Evolutionary conservation across 1,140 invertebrate genomes (phyloP).

Genomic region (Hetaerina americana): DNA sequence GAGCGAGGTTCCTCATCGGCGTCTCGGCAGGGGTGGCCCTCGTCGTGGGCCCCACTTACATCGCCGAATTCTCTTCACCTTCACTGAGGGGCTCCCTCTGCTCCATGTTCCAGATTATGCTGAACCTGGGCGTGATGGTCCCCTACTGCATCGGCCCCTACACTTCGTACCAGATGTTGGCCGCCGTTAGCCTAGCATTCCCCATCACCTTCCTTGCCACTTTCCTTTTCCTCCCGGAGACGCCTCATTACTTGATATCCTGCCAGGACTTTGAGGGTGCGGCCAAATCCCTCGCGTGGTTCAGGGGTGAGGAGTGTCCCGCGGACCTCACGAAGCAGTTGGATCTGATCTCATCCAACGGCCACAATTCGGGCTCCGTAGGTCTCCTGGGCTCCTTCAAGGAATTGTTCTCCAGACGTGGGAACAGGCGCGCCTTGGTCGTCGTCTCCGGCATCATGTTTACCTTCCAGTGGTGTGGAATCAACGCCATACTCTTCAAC

Average conservation of each 20-base stretch:
- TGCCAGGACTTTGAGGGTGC: conserved; percentile 27
- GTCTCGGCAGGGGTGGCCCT: conserved; percentile 27
- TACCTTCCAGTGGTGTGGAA: conserved; percentile 32
- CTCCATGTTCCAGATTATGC: conserved; percentile 23
- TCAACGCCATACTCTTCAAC: conserved; percentile 35
- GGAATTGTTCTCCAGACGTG: conserved; percentile 16
- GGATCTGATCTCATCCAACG: conserved; percentile 28
- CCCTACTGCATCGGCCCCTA: conserved; percentile 27
- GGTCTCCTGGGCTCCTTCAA: conserved; percentile 13
- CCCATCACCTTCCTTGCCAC: conserved; percentile 25
- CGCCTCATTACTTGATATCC: conserved; percentile 22
- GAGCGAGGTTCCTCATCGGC: conserved; percentile 16
- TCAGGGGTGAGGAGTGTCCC: conserved; percentile 29
- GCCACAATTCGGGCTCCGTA: conserved; percentile 22
- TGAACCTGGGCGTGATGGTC: conserved; percentile 31
- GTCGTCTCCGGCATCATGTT: conserved; percentile 30
- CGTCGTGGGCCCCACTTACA: conserved; percentile 28
- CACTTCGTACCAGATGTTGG: conserved; percentile 25
- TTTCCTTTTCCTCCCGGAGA: conserved; percentile 31
- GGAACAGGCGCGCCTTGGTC: conserved; percentile 22
- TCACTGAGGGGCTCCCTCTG: conserved; percentile 28
- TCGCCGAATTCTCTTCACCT: conserved; percentile 30
- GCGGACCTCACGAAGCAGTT: conserved; percentile 24
- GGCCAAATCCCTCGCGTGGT: conserved; percentile 31
- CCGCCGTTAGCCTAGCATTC: conserved; percentile 25